These are phyloP conservation scores for Parnassius apollo DNA, from an alignment of 2,888 invertebrate species.

Conservation along the genomic window DNA sequence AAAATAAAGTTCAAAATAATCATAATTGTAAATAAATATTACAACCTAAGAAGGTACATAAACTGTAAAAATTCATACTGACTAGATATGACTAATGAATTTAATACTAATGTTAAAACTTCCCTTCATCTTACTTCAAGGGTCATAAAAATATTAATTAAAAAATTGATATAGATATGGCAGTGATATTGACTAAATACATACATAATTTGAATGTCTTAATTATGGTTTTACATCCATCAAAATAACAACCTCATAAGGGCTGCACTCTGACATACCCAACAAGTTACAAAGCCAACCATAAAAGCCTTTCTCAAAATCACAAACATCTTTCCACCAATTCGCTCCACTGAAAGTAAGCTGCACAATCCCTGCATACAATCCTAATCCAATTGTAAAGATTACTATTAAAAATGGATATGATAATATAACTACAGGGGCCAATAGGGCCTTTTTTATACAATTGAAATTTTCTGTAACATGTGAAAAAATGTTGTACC, in stretches of 20 bases:
- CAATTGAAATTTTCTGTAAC: slow-evolving; percentile 85
- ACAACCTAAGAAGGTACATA: not conserved
- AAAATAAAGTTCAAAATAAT: not conserved
- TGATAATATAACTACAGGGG: slow-evolving; percentile 84
- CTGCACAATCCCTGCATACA: slow-evolving; percentile 85
- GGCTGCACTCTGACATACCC: slow-evolving; percentile 86
- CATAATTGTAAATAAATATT: slow-evolving; percentile 10
- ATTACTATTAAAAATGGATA: slow-evolving; percentile 86
- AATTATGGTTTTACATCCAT: slow-evolving; percentile 77
- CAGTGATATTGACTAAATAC: slow-evolving; percentile 27
- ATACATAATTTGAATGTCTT: slow-evolving; percentile 24
- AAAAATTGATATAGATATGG: slow-evolving; percentile 18
- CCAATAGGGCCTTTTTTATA: slow-evolving; percentile 82
- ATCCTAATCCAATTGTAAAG: slow-evolving; percentile 83
- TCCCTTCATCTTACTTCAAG: not conserved
- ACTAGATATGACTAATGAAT: slow-evolving; percentile 25
- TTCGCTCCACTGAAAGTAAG: slow-evolving; percentile 84
- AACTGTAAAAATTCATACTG: slow-evolving; percentile 11
- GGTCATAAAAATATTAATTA: not conserved
- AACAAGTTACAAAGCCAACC: slow-evolving; percentile 87
- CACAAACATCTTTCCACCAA: slow-evolving; percentile 86
- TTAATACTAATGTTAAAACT: slow-evolving; percentile 6
- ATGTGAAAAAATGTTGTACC: slow-evolving; percentile 88
- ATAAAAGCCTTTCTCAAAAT: slow-evolving; percentile 89
- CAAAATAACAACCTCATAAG: slow-evolving; percentile 86